Conservation (phyloP, 2,113 vertebrate species). For the Acanthisitta chloris region DNA sequence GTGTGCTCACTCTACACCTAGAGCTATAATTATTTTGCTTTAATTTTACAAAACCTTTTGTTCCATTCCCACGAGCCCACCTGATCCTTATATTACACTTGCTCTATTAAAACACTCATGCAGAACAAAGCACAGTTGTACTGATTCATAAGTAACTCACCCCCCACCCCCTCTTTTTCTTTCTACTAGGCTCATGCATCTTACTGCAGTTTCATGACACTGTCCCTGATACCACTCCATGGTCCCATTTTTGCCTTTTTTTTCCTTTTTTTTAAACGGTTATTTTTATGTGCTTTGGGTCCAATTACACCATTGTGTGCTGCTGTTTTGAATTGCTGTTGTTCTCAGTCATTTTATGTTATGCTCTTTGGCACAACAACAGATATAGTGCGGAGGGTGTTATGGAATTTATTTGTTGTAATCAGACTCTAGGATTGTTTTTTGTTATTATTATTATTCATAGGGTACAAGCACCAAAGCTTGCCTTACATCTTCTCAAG, state of each 20-base stretch:
- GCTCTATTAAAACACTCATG: constrained; percentile 83
- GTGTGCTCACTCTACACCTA: constrained; percentile 79
- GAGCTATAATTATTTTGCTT: constrained; percentile 86
- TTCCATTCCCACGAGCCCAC: constrained; percentile 83
- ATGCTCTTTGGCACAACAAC: constrained; percentile 36
- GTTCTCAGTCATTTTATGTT: constrained; percentile 57
- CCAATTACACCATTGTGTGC: constrained; percentile 39
- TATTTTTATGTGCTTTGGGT: constrained; percentile 37
- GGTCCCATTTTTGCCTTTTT: constrained; percentile 33
- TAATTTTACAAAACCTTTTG: constrained; percentile 86
- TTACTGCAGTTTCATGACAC: constrained; percentile 58
- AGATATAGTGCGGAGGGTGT: constrained; percentile 34
- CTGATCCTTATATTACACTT: constrained; percentile 84
- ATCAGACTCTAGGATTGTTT: constrained; percentile 52
- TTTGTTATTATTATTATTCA: constrained; percentile 49
- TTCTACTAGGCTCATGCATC: constrained; percentile 61
- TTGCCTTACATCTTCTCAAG: neutral
- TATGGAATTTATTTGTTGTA: constrained; percentile 52
- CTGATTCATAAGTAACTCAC: constrained; percentile 80
- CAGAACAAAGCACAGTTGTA: constrained; percentile 83
- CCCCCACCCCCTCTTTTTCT: constrained; percentile 45
- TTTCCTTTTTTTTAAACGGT: constrained; percentile 3
- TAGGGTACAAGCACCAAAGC: neutral
- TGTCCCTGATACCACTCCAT: constrained; percentile 37
- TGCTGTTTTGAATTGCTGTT: constrained; percentile 52